Conservation (phyloP, 1,140 invertebrate genomes). For the Cotesia vestalis region DNA sequence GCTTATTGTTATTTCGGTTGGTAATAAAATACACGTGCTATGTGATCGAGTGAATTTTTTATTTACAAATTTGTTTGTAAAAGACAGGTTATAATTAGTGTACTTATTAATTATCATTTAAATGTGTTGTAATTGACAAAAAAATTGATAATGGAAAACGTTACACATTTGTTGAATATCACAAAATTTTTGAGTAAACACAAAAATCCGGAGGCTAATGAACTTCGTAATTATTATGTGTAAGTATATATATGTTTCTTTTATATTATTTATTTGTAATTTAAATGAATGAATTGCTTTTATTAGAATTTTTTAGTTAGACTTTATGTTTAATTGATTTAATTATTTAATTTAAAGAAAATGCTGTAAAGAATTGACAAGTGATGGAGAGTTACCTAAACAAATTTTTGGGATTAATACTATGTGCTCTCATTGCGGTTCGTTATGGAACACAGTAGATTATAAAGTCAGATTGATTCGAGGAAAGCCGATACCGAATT, state of each 20-base stretch:
- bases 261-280: neutral
- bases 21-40: too few species aligned
- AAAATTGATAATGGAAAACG: conserved; percentile 42
- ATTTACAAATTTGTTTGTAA: too few species aligned
- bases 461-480: conserved; percentile 46
- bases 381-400: conserved; percentile 44
- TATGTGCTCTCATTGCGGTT: conserved; percentile 58
- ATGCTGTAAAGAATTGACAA: conserved; percentile 41
- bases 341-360: conserved; percentile 46
- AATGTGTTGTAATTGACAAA: neutral
- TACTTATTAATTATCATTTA: neutral
- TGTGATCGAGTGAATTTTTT: too few species aligned
- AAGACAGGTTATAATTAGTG: neutral
- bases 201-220: conserved; percentile 29
- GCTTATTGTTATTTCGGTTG: too few species aligned
- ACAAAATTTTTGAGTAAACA: conserved; percentile 47
- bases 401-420: conserved; percentile 49
- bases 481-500: conserved; percentile 46
- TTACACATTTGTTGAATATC: conserved; percentile 51
- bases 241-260: conserved; percentile 40
- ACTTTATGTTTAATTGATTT: conserved; percentile 17
- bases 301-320: neutral
- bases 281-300: too few species aligned
- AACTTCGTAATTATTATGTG: conserved; percentile 49
- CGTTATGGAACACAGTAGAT: conserved; percentile 51